phyloP scores from a whole-genome alignment of 2,888 invertebrate genomes.

The Ennomos erosarius region DNA sequence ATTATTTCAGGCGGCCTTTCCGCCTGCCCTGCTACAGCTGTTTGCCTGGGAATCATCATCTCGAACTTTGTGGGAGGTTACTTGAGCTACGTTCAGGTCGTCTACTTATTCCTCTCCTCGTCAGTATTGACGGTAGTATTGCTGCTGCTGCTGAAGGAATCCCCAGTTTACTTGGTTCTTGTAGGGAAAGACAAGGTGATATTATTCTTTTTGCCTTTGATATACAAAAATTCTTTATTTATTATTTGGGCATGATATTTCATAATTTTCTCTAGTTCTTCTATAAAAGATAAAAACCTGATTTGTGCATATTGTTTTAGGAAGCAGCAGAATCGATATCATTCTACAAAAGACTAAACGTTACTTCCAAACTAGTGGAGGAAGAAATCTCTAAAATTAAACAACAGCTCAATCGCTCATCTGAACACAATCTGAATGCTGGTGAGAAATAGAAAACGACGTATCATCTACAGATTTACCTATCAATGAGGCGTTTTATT shows the following conservation, averaged over 20 bases:
- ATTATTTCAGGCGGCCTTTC: constrained; percentile 51
- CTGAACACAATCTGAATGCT: too few relatives aligned
- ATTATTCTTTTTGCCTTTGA: neutral
- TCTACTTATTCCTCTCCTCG: constrained; percentile 52
- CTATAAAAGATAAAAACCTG: too few relatives aligned
- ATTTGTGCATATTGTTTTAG: too few relatives aligned
- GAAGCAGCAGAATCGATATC: constrained; percentile 62
- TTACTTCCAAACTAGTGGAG: constrained; percentile 58
- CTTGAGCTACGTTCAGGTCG: constrained; percentile 58
- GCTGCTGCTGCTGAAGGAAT: constrained; percentile 56
- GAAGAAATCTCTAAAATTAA: constrained; percentile 58
- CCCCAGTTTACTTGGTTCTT: constrained; percentile 62
- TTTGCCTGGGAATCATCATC: constrained; percentile 56
- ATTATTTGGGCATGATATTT: too few relatives aligned
- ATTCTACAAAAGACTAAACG: constrained; percentile 55
- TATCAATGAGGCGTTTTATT: too few relatives aligned
- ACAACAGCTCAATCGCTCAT: constrained; percentile 48
- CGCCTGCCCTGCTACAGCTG: constrained; percentile 63
- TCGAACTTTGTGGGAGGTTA: constrained; percentile 66
- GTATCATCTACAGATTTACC: too few relatives aligned
- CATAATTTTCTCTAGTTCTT: too few relatives aligned
- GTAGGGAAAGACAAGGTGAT: constrained; percentile 58
- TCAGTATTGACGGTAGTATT: constrained; percentile 52
- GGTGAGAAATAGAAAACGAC: too few relatives aligned
- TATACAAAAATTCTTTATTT: too few relatives aligned